Percentiles rank a stretch among this genome's conserved stretches.
phyloP scores from a whole-genome alignment of 1,140 invertebrate genomes.

The Drosophila paulistorum region DNA sequence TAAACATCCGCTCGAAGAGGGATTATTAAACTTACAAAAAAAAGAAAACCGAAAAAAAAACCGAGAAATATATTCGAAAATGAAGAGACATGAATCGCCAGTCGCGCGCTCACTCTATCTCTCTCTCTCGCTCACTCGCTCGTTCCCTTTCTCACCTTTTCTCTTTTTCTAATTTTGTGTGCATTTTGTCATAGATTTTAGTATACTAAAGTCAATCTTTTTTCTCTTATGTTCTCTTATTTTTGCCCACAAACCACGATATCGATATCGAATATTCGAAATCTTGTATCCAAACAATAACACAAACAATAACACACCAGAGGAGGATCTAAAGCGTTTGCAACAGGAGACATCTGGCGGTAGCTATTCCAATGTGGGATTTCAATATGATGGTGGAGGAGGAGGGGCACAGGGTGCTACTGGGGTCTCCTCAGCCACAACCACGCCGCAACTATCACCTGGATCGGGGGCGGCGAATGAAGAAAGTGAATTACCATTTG shows the following conservation, averaged over 20 bases:
- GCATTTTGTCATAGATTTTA: slow-evolving; percentile 3
- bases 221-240: slow-evolving; percentile 63
- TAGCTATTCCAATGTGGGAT: slow-evolving; percentile 91
- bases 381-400: slow-evolving; percentile 87
- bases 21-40: slow-evolving; percentile 18
- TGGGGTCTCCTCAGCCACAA: slow-evolving; percentile 2
- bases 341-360: slow-evolving; percentile 85
- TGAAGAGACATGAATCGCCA: not conserved
- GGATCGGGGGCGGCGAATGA: slow-evolving; percentile 73
- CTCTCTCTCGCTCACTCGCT: slow-evolving; percentile 5
- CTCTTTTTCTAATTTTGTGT: slow-evolving; percentile 26
- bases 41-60: slow-evolving; percentile 8
- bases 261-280: not conserved
- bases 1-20: not conserved
- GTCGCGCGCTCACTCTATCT: slow-evolving; percentile 6
- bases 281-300: not conserved
- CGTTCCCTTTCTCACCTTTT: slow-evolving; percentile 14
- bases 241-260: slow-evolving; percentile 40
- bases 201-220: slow-evolving; percentile 40
- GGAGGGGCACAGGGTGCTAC: slow-evolving; percentile 8
- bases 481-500: slow-evolving; percentile 88
- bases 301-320: slow-evolving; percentile 83
- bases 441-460: slow-evolving; percentile 82
- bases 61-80: slow-evolving; percentile 10
- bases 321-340: slow-evolving; percentile 95